Conservation (phyloP, 2,797 vertebrate genomes). For the Gymnodraco acuticeps region DNA sequence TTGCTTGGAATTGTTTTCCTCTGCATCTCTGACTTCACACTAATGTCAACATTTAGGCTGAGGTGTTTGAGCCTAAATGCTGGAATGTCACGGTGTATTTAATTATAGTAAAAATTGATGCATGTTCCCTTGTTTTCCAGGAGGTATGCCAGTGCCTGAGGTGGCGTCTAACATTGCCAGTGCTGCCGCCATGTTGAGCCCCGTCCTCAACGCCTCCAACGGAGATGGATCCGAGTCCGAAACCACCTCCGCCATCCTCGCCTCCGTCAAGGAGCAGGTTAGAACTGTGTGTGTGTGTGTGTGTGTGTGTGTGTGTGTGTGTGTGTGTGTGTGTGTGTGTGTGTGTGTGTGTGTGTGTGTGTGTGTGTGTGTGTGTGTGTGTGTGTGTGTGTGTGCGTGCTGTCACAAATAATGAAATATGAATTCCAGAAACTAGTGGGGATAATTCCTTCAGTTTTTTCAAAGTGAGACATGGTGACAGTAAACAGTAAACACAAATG, state of each 20-base stretch:
- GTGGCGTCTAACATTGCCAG: constrained; percentile 93
- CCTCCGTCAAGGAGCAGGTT: constrained; percentile 99
- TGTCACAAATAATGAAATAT: constrained; percentile 62
- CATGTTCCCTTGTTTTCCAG: constrained; percentile 70
- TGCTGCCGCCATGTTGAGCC: constrained; percentile 92
- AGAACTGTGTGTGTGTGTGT: constrained; percentile 32
- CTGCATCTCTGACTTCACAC: background rate
- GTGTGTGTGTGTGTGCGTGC: constrained; percentile 6
- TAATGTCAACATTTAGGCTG: background rate
- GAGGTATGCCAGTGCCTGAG: constrained; percentile 97
- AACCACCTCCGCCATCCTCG: constrained; percentile 98
- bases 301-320: constrained; percentile 3
- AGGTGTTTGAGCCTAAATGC: constrained; percentile 42
- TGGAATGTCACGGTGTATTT: constrained; percentile 34
- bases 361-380: constrained; percentile 2
- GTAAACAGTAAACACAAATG: constrained; percentile 59
- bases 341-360: constrained; percentile 8
- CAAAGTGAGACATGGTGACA: constrained; percentile 41
- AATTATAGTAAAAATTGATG: constrained; percentile 55
- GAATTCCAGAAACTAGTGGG: constrained; percentile 36
- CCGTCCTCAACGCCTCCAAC: constrained; percentile 94
- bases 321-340: background rate
- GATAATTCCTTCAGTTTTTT: constrained; percentile 49
- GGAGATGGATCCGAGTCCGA: constrained; percentile 97
- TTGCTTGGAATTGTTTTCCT: background rate